These are phyloP conservation scores for Lepidurus couesii DNA, from an alignment of 1,140 invertebrate species.

Conservation along the genomic window DNA sequence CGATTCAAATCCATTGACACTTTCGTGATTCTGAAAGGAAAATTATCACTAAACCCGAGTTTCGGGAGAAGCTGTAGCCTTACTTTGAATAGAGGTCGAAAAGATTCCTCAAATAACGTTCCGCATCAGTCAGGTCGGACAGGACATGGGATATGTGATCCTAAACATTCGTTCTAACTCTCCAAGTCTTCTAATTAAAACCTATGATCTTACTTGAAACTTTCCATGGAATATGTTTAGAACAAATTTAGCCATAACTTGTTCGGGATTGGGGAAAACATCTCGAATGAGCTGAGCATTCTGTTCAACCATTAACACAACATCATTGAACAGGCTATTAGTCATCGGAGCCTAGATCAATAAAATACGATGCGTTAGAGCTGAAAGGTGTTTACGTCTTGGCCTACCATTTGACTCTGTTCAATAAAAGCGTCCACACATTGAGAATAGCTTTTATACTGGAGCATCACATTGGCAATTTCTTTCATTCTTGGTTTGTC, in stretches of 20 bases:
- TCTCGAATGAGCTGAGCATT: constrained; percentile 82
- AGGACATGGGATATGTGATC: constrained; percentile 75
- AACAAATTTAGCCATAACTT: constrained; percentile 97
- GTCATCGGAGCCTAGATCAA: constrained; percentile 52
- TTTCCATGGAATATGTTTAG: constrained; percentile 92
- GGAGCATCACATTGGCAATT: constrained; percentile 80
- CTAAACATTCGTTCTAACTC: constrained; percentile 46
- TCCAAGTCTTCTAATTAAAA: constrained; percentile 34
- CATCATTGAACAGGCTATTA: constrained; percentile 84
- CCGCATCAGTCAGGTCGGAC: constrained; percentile 69
- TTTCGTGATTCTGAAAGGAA: constrained; percentile 56
- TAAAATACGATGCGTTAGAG: not conserved
- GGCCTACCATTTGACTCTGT: constrained; percentile 79
- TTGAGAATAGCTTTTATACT: constrained; percentile 94
- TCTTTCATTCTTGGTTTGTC: constrained; percentile 88
- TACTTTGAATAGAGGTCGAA: constrained; percentile 81
- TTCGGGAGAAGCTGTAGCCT: constrained; percentile 34
- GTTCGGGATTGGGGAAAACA: constrained; percentile 93
- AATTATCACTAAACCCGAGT: constrained; percentile 32
- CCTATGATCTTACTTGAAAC: constrained; percentile 55
- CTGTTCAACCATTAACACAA: constrained; percentile 81
- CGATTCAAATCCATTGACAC: constrained; percentile 63
- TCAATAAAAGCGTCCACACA: constrained; percentile 97
- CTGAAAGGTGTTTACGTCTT: not conserved
- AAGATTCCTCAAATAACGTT: constrained; percentile 80